A percentile compares a stretch with the other conserved stretches of the same genome.
Conservation (phyloP, 2,888 invertebrate species). For the Eretmocerus hayati region DNA sequence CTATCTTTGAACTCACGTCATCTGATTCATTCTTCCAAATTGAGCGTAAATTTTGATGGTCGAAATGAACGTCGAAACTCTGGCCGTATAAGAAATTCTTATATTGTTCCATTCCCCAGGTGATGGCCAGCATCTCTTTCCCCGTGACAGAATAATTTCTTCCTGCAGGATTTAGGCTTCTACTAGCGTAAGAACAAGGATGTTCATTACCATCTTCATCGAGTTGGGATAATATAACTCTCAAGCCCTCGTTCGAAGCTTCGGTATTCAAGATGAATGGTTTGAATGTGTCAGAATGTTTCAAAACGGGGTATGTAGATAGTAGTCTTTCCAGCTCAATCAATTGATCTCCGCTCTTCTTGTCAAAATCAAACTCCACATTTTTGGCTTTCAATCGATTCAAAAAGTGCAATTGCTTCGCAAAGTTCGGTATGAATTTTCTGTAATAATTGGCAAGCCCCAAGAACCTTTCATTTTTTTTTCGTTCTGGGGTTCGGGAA, state of each 20-base stretch:
- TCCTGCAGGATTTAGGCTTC: not conserved
- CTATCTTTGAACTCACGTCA: not conserved
- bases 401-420: not conserved
- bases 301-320: not conserved
- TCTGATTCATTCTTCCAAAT: not conserved
- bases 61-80: not conserved
- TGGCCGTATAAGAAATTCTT: not conserved
- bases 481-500: too few relatives aligned
- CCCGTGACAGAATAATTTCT: constrained; percentile 3
- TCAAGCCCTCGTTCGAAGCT: not conserved
- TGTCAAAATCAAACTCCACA: not conserved
- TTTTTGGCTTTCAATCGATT: not conserved
- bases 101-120: constrained; percentile 2
- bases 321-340: not conserved
- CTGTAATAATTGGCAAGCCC: not conserved
- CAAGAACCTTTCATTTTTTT: too few relatives aligned
- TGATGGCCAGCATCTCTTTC: constrained; percentile 3
- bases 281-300: not conserved
- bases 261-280: constrained; percentile 1
- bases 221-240: not conserved
- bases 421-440: not conserved
- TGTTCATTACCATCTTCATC: not conserved
- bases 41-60: not conserved
- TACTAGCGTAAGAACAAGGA: not conserved
- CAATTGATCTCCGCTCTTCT: not conserved